Base-by-base conservation (phyloP, 92 coral and sea anemone species). In the Actinostola sp. region DNA sequence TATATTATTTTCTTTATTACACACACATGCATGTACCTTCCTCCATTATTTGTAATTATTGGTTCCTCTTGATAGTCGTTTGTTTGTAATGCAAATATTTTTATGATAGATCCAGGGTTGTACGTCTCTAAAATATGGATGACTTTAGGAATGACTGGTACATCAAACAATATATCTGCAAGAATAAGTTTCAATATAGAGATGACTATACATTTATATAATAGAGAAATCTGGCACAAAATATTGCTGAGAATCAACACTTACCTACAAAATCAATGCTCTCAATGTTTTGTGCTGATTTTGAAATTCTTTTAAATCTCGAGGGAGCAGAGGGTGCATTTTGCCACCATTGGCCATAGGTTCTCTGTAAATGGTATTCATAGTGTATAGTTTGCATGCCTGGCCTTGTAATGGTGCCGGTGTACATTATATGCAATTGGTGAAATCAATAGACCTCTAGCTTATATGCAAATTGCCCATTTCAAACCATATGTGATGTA, bases 211-310 rank as follows among this genome's bases (percentile, higher is more conserved):
- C n/a, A n/a, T n/a, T n/a, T n/a, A n/a, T n/a, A n/a, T n/a, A n/a
- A n/a, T n/a, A n/a, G n/a, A n/a, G n/a, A n/a, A n/a, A n/a, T n/a
- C n/a, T n/a, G n/a, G n/a, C n/a, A n/a, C n/a, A n/a, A n/a, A n/a
- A n/a, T n/a, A n/a, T n/a, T n/a, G n/a, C n/a, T n/a, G n/a, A n/a
- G n/a, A n/a, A n/a, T n/a, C 7, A 32, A 34, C 8, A 29, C 95
- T 88, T 63, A 94, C 98, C 98, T 61, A 91, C 92, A 86, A 94
- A 94, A 74, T 94, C 98, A 25, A 86, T 88, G 77, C 97, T 91
- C 24, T 66, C 77, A 29, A 91, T 74, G 54, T 44, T 46, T 7
- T 35, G 29, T 20, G 76, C 49, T 57, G 90, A 53, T 32, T 72
- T 70, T 28, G 49, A 21, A 3, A 71, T 69, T 21, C 63, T 81